Base-by-base conservation (phyloP, 2,888 invertebrate species). In the Drosophila dives region DNA sequence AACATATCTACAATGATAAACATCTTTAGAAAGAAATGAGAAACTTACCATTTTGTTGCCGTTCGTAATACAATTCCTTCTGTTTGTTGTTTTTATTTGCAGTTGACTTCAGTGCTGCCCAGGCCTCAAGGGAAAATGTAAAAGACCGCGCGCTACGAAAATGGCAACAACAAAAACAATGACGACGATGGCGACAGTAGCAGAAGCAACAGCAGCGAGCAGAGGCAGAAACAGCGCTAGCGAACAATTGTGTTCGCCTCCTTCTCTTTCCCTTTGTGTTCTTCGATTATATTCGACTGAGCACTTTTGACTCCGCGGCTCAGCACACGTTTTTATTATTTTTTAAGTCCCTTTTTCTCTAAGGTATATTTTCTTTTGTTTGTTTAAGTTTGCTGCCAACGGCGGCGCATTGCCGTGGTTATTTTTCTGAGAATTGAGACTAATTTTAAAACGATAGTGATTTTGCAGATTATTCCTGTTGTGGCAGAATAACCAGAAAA, bases 401-500 rank as follows among this genome's bases (percentile, higher is more conserved):
- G 8, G 26, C 36, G 17, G 38, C 12, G 7, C 4, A n/a, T n/a
- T 36, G 36, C 12, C 26, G n/a, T 38, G n/a, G 49, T 29, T 33
- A 66, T 55, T 60, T 10, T 29, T 20, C 48, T 29, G 10, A 32
- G 15, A 20, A 23, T 60, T 10, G 8, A 3, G 29, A 45, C 32
- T 54, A 50, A 33, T 59, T 66, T 1, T 50, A 58, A 61, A 42
- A 23, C 72, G 26, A 48, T 8, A 8, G n/a, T 55, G 8, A 26
- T 42, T 59, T 40, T 42, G 45, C 40, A 15, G 15, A 64, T 55
- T 17, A 64, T 64, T 64, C 34, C 62, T 50, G 51, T 64, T 62
- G 64, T 56, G 38, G 29, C 81, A 81, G 71, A 77, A 72, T 81
- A 81, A 86, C 73, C 77, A 83, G 72, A 86, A 79, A 62, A 68